Percentiles rank a stretch among this genome's conserved stretches.
phyloP scores from a whole-genome alignment of 2,113 vertebrate genomes.

The Otocyon megalotis region DNA sequence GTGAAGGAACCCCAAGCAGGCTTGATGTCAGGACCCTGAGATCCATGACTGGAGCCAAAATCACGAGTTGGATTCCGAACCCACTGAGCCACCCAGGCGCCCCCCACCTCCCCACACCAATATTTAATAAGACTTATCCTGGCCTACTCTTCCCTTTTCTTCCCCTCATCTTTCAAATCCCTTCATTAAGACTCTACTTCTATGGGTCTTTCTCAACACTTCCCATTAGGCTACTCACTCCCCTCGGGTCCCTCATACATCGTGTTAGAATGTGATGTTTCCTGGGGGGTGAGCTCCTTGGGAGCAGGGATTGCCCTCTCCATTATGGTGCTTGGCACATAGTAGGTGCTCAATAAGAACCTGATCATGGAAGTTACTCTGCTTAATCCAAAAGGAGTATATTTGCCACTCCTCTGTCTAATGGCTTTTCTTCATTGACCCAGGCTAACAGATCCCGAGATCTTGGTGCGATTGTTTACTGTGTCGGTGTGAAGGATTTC shows the following conservation, averaged over 20 bases:
- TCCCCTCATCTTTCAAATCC: background rate
- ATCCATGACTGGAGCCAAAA: background rate
- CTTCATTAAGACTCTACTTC: background rate
- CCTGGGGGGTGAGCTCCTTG: background rate
- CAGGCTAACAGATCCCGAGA: constrained; percentile 97
- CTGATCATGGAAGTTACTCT: background rate
- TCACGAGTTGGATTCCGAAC: background rate
- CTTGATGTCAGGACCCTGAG: background rate
- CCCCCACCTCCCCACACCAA: background rate
- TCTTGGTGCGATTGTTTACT: constrained; percentile 97
- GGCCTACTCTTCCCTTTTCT: background rate
- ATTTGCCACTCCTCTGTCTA: background rate
- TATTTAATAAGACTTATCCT: background rate
- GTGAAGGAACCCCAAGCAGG: background rate
- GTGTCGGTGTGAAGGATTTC: constrained; percentile 99
- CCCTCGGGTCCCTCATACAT: background rate
- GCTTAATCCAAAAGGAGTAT: background rate
- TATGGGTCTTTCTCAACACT: background rate
- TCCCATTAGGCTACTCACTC: background rate
- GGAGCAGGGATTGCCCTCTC: background rate
- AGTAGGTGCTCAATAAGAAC: background rate
- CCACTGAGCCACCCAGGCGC: background rate
- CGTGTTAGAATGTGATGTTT: background rate
- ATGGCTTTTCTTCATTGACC: constrained; percentile 49
- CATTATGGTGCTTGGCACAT: background rate